A percentile compares a stretch with the other conserved stretches of the same genome.
Evolutionary conservation across 2,797 vertebrate species (phyloP).

Genomic region (Enteromius treurensis): DNA sequence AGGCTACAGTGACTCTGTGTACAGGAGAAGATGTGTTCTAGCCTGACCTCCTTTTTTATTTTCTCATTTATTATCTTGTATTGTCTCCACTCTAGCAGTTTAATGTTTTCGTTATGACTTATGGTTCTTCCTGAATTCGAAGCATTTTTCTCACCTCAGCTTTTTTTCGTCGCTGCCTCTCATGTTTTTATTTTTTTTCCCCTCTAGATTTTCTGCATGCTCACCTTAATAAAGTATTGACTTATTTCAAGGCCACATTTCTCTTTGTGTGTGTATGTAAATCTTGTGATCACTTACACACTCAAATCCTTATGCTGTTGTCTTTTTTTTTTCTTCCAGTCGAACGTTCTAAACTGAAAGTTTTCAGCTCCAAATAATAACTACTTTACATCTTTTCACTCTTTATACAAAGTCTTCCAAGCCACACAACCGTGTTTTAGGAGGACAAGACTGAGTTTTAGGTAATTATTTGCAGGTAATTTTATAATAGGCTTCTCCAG

Average conservation of each 20-base stretch:
- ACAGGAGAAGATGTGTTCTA: neutral
- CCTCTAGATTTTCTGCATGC: neutral
- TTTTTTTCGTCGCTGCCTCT: neutral
- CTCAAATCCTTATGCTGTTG: neutral
- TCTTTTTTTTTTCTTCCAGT: neutral
- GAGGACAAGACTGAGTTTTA: neutral
- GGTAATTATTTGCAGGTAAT: neutral
- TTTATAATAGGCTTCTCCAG: neutral
- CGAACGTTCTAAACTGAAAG: neutral
- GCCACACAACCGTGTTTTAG: neutral
- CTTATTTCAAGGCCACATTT: conserved; percentile 41
- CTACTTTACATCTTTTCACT: too few species aligned
- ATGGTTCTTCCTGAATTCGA: neutral
- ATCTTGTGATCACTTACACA: neutral
- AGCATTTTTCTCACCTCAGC: conserved; percentile 18
- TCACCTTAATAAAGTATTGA: conserved; percentile 42
- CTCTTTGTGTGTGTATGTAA: conserved; percentile 9
- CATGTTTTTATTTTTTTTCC: neutral
- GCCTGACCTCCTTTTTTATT: conserved; percentile 21
- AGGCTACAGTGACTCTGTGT: conserved; percentile 17
- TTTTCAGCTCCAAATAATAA: neutral
- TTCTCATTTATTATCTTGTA: neutral
- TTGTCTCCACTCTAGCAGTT: neutral
- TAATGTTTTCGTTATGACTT: conserved; percentile 2
- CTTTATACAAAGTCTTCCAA: neutral